Evolutionary conservation across 2,888 invertebrate genomes (phyloP).

Genomic region (Drosophila yooni): DNA sequence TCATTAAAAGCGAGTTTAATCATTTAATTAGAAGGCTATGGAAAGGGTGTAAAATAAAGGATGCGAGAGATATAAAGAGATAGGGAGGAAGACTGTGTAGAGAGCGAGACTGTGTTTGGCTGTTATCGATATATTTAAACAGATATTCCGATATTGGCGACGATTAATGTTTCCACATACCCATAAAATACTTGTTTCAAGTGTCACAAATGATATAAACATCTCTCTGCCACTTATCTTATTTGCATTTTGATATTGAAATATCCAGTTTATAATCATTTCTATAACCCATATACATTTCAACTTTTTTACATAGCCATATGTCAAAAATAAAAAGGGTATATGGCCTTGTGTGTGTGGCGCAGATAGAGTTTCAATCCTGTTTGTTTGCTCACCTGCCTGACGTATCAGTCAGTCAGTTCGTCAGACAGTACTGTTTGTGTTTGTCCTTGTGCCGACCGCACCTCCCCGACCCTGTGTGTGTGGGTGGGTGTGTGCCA

Average conservation of each 20-base stretch:
- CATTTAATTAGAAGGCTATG: constrained; percentile 66
- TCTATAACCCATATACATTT: constrained; percentile 1
- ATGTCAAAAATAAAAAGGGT: constrained; percentile 8
- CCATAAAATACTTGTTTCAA: neutral
- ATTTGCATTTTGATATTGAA: neutral
- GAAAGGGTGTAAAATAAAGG: constrained; percentile 23
- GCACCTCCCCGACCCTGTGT: constrained; percentile 8
- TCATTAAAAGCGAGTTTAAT: constrained; percentile 74
- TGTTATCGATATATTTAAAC: neutral
- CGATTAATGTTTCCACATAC: neutral
- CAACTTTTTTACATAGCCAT: neutral
- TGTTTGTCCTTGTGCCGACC: constrained; percentile 47
- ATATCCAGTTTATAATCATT: neutral
- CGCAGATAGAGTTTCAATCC: constrained; percentile 57
- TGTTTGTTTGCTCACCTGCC: constrained; percentile 56
- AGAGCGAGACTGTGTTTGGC: neutral
- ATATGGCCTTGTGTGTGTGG: constrained; percentile 10
- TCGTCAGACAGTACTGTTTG: constrained; percentile 44
- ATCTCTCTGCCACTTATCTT: neutral
- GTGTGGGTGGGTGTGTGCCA: constrained; percentile 41
- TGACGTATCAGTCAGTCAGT: constrained; percentile 47
- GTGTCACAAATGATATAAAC: neutral
- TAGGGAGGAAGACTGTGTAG: neutral
- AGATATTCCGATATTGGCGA: neutral
- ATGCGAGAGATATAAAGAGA: neutral